A percentile compares a stretch with the other conserved stretches of the same genome.
Conservation (phyloP, 2,888 invertebrate species). For the Sarcophaga carnaria region DNA sequence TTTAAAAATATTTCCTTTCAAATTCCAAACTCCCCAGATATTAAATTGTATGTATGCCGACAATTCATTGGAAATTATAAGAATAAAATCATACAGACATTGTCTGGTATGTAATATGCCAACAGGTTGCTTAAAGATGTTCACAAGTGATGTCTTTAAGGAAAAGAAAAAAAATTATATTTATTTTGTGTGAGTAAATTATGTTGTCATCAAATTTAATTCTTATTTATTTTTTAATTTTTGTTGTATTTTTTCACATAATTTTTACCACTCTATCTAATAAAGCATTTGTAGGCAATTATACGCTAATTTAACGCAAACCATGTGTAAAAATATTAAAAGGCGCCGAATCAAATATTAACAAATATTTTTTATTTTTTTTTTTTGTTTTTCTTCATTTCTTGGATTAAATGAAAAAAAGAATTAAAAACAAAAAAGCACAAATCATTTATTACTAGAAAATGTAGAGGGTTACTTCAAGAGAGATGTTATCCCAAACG, state of each 20-base stretch:
- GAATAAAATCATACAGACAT: not conserved
- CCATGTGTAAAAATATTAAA: slow-evolving; percentile 42
- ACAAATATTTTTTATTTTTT: slow-evolving; percentile 22
- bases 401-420: slow-evolving; percentile 1
- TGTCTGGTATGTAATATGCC: not conserved
- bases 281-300: slow-evolving; percentile 57
- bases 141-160: not conserved
- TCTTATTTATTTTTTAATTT: too few relatives aligned
- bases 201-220: not conserved
- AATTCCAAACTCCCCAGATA: too few relatives aligned
- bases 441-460: slow-evolving; percentile 27
- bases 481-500: too few relatives aligned
- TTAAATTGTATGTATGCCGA: too few relatives aligned
- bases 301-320: slow-evolving; percentile 66
- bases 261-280: slow-evolving; percentile 29
- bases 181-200: slow-evolving; percentile 2
- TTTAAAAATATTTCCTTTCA: not conserved
- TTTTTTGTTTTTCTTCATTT: not conserved
- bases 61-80: too few relatives aligned
- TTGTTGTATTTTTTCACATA: not conserved
- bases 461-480: too few relatives aligned
- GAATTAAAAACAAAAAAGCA: slow-evolving; percentile 22
- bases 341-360: slow-evolving; percentile 46
- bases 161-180: not conserved
- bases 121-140: not conserved